Evolutionary conservation across 2,888 invertebrate genomes (phyloP), one percentile per base, ranked within the genome.

Genomic region (Drosophila leonis): DNA sequence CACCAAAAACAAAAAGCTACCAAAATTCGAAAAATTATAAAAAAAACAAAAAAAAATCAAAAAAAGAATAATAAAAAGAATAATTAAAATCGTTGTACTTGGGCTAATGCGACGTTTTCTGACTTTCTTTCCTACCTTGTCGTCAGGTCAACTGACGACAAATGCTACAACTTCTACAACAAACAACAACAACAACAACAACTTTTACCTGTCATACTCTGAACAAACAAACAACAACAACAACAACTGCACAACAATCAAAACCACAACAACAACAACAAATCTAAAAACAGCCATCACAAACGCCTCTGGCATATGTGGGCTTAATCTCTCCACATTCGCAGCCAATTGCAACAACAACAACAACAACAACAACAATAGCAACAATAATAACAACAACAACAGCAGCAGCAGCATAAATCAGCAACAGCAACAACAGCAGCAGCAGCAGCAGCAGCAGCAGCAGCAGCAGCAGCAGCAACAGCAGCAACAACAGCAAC

Each of bases 111-210:
- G 92, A 92, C 93, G 93, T 93, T 93, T 93, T 93, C 92, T 93
- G 92, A 91, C 91, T 93, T 92, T 93, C 88, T 92, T 92, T 91
- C 92, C 92, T 46, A 85, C 73, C 86, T 92, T 93, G 93, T 93
- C 93, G 93, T 93, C 93, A 93, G 93, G 93, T 93, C 91, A 93
- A 90, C 93, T 93, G 93, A 93, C 93, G 93, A 93, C 93, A 92
- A 92, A 91, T 89, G 86, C 92, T 80, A 88, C 91, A 90, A 90
- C 86, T 80, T 88, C 88, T 78, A 83, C 91, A 76, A 90, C 76
- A 77, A 82, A 83, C 77, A 79, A 75, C 81, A 24, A 24, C 24
- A 24, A 24, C 24, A 24, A 24, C 24, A 88, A 85, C 78, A 82
- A 84, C 74, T 77, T 78, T 59, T 72, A 80, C 60, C 62, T 79